Evolutionary conservation across 2,797 vertebrate species (phyloP).

Genomic region (Sebastes paucispinis): DNA sequence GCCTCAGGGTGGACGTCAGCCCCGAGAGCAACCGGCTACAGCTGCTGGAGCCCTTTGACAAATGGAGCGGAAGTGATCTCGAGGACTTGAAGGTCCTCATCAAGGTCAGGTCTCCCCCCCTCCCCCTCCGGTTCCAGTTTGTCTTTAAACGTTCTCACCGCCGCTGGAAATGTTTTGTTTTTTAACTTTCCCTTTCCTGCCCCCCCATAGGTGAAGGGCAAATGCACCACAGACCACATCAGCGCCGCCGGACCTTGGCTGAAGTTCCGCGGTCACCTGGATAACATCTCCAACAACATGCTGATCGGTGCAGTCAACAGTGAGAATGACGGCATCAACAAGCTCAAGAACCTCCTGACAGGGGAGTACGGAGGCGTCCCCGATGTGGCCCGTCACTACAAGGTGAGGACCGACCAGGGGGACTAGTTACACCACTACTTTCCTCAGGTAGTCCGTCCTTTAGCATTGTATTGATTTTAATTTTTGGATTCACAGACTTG

Average conservation of each 20-base stretch:
- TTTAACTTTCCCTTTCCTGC: constrained; percentile 65
- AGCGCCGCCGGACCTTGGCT: constrained; percentile 96
- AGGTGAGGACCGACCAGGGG: constrained; percentile 78
- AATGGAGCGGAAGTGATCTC: constrained; percentile 89
- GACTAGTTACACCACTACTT: background rate
- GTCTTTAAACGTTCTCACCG: background rate
- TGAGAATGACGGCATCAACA: constrained; percentile 92
- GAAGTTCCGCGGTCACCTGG: constrained; percentile 96
- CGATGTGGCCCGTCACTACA: constrained; percentile 94
- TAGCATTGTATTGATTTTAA: too few relatives aligned
- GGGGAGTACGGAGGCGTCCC: constrained; percentile 92
- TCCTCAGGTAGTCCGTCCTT: too few relatives aligned
- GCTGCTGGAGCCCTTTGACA: constrained; percentile 93
- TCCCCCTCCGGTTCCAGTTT: too few relatives aligned
- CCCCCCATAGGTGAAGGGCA: constrained; percentile 90
- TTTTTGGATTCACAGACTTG: too few relatives aligned
- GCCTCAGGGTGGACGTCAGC: constrained; percentile 85
- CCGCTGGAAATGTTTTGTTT: background rate
- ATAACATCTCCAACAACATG: constrained; percentile 98
- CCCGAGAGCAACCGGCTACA: constrained; percentile 93
- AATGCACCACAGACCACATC: constrained; percentile 97
- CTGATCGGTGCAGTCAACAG: constrained; percentile 93
- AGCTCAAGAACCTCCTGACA: constrained; percentile 87
- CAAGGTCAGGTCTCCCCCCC: constrained; percentile 81
- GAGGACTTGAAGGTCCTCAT: constrained; percentile 92